Conservation (phyloP, 2,113 vertebrate genomes). For the Pseudolaguvia tuberculata region DNA sequence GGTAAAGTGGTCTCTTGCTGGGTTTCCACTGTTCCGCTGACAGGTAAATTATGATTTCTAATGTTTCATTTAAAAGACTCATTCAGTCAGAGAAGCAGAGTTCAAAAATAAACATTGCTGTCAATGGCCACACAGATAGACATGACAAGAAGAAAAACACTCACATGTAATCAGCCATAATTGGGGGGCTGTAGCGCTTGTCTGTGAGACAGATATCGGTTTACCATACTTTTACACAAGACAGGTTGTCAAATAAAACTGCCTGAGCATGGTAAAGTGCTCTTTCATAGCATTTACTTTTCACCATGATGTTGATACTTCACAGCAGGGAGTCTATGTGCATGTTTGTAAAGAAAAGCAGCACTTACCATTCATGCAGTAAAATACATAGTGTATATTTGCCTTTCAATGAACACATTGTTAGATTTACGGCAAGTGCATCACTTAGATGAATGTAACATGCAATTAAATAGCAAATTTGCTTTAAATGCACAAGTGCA, state of each 20-base stretch:
- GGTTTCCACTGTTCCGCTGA: constrained; percentile 62
- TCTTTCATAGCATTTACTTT: constrained; percentile 47
- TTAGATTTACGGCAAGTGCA: constrained; percentile 39
- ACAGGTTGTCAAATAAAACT: constrained; percentile 44
- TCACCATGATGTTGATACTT: constrained; percentile 62
- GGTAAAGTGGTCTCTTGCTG: constrained; percentile 54
- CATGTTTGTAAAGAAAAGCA: constrained; percentile 36
- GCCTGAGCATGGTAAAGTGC: constrained; percentile 17
- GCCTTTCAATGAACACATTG: constrained; percentile 39
- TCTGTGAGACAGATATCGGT: constrained; percentile 27
- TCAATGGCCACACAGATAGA: constrained; percentile 59
- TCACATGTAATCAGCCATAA: constrained; percentile 63
- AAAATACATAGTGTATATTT: constrained; percentile 34
- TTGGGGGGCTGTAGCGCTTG: constrained; percentile 35
- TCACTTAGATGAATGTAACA: constrained; percentile 40
- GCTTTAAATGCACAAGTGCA: constrained; percentile 41
- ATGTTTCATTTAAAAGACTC: constrained; percentile 62
- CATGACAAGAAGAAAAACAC: constrained; percentile 56
- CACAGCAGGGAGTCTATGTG: constrained; percentile 35
- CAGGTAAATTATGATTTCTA: constrained; percentile 71
- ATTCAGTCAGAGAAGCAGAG: constrained; percentile 61
- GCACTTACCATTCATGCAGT: constrained; percentile 41
- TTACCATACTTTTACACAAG: constrained; percentile 48
- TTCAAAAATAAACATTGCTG: constrained; percentile 59
- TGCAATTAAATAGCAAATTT: constrained; percentile 42